Conservation (phyloP, 2,113 vertebrate species). For the Apistogramma diplotaenia region DNA sequence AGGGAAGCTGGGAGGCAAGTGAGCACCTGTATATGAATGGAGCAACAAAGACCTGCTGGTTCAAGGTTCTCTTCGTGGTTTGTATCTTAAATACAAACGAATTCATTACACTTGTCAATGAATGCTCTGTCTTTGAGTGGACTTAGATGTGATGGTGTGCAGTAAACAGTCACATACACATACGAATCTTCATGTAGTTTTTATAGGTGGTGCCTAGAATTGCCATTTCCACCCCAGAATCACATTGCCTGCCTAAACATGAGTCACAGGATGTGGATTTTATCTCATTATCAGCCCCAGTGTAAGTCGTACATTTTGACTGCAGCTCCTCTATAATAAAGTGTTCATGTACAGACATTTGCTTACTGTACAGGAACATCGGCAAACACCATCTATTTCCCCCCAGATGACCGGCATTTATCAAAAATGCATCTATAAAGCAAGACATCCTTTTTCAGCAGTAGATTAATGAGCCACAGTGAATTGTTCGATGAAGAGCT, state of each 20-base stretch:
- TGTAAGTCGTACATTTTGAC: no score
- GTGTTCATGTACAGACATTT: background rate
- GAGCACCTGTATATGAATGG: background rate
- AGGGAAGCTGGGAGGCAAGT: background rate
- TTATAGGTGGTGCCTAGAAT: background rate
- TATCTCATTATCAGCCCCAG: background rate
- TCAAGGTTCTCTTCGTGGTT: background rate
- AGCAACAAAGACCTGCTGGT: background rate
- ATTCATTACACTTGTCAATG: background rate
- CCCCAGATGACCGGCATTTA: background rate
- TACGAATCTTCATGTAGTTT: background rate
- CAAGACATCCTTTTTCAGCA: background rate
- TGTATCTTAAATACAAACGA: accelerated
- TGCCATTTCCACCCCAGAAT: background rate
- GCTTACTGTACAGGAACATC: background rate
- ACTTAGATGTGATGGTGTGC: background rate
- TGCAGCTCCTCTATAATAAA: background rate
- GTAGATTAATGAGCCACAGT: background rate
- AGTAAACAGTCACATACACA: background rate
- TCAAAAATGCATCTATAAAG: background rate
- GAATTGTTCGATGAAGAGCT: background rate
- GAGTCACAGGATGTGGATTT: background rate
- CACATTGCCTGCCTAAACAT: background rate
- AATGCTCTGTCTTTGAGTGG: background rate
- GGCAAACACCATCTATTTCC: background rate